Percentiles rank a stretch among this genome's conserved stretches.
phyloP scores from a whole-genome alignment of 1,140 invertebrate species.

The Maniola jurtina region DNA sequence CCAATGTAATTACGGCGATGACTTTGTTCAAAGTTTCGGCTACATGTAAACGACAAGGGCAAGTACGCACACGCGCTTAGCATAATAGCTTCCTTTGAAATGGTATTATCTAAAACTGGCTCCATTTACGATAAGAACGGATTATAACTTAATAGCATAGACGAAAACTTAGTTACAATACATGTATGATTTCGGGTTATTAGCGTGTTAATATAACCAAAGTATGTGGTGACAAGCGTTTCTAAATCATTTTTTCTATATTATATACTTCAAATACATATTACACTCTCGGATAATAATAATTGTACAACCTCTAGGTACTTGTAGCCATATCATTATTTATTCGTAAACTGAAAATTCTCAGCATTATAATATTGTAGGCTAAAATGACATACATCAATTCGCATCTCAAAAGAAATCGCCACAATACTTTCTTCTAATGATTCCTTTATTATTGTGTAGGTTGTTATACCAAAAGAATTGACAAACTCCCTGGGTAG shows the following conservation, averaged over 20 bases:
- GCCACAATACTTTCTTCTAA: neutral
- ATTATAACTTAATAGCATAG: slow-evolving; percentile 2
- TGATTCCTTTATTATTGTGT: neutral
- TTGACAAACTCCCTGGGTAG: no score
- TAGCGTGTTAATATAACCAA: no score
- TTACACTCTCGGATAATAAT: no score
- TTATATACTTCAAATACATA: no score
- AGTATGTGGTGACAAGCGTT: no score
- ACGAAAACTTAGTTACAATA: neutral
- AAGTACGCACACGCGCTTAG: slow-evolving; percentile 19
- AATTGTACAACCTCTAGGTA: no score
- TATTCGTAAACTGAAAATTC: no score
- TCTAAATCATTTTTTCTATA: no score
- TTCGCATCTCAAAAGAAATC: neutral
- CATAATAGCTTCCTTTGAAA: slow-evolving; percentile 27
- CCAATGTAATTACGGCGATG: slow-evolving; percentile 26
- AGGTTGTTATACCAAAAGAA: neutral
- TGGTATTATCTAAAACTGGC: slow-evolving; percentile 24
- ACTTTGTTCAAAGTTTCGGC: slow-evolving; percentile 29
- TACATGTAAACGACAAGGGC: slow-evolving; percentile 23
- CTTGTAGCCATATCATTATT: no score
- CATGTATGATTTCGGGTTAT: no score
- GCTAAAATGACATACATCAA: neutral
- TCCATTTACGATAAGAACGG: slow-evolving; percentile 6
- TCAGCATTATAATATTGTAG: neutral